Conservation (phyloP, 2,797 vertebrate genomes). For the Cyclura pinguis region DNA sequence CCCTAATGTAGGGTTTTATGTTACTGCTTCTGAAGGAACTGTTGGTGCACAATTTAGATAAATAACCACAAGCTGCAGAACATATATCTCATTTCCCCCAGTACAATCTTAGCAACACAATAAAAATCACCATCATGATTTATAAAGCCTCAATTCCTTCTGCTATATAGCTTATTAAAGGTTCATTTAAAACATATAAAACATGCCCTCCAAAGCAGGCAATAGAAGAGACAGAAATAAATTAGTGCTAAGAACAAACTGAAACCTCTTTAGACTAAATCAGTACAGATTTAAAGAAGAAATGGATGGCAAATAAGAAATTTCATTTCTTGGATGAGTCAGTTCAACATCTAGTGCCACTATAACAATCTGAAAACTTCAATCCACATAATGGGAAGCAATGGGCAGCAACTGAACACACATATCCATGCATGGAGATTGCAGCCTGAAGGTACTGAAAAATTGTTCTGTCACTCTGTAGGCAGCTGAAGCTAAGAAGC, state of each 20-base stretch:
- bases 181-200: conserved; percentile 12
- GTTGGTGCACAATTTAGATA: conserved; percentile 22
- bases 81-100: conserved; percentile 24
- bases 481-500: conserved; percentile 34
- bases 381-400: conserved; percentile 11
- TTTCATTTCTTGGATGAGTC: conserved; percentile 12
- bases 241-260: conserved; percentile 23
- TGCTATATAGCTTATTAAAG: conserved; percentile 10
- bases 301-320: conserved; percentile 9
- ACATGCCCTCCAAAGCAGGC: neutral
- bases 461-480: conserved; percentile 14
- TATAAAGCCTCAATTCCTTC: neutral
- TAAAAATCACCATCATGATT: conserved; percentile 8
- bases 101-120: conserved; percentile 16
- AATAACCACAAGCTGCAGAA: neutral
- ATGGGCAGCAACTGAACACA: neutral
- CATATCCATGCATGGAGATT: neutral
- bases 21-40: neutral
- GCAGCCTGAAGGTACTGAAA: conserved; percentile 26
- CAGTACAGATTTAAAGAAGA: conserved; percentile 18
- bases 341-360: neutral
- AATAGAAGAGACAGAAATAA: conserved; percentile 21
- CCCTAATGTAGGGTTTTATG: conserved; percentile 6
- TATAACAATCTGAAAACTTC: conserved; percentile 32
- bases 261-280: conserved; percentile 15